Evolutionary conservation across 1,140 invertebrate species (phyloP).

Genomic region (Fopius arisanus): DNA sequence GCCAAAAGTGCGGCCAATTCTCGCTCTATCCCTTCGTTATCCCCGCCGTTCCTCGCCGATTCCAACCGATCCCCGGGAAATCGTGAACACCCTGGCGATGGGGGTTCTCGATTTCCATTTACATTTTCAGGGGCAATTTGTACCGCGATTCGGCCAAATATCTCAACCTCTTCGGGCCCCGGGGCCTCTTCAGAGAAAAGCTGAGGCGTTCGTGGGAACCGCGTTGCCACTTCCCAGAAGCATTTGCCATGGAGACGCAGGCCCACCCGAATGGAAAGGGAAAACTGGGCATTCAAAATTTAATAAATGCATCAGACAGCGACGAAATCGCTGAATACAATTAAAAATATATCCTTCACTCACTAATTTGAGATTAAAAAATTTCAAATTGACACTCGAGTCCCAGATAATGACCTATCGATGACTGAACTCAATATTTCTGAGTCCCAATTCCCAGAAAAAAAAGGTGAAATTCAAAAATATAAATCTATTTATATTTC

Average conservation of each 20-base stretch:
- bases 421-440: conserved; percentile 40
- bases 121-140: too few species aligned
- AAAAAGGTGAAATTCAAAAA: too few species aligned
- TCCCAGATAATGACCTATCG: not conserved
- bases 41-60: too few species aligned
- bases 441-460: too few species aligned
- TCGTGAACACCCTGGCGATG: too few species aligned
- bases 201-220: conserved; percentile 53
- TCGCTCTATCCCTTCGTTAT: not conserved
- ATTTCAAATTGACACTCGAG: not conserved
- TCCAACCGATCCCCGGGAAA: too few species aligned
- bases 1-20: conserved; percentile 27
- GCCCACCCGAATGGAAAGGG: not conserved
- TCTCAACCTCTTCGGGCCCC: conserved; percentile 31
- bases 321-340: not conserved
- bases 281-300: not conserved
- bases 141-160: not conserved
- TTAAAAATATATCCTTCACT: too few species aligned
- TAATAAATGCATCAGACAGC: not conserved
- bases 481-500: too few species aligned
- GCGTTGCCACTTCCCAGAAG: conserved; percentile 51
- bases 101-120: too few species aligned
- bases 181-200: conserved; percentile 50
- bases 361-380: too few species aligned
- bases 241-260: conserved; percentile 19